Evolutionary conservation across 2,113 vertebrate genomes (phyloP), one percentile per base, ranked within the genome.

Genomic region (Aythya baeri): DNA sequence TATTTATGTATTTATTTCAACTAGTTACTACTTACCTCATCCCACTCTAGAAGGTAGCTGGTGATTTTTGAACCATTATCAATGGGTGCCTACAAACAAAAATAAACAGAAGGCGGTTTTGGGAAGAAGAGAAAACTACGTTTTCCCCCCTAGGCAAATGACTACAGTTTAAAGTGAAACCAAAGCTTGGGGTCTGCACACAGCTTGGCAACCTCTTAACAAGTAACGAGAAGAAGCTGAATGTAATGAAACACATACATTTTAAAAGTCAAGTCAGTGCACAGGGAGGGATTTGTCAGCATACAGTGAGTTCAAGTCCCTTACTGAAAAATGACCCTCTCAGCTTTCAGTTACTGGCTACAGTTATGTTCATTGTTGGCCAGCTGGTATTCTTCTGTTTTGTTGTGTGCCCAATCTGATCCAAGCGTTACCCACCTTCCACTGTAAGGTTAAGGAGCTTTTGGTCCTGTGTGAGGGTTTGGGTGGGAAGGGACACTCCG

Each of bases 21-120:
- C 50, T 11, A 17, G 41, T 86, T 73, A 79, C 84, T 65, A 43
- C 98, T 98, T 97, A 99, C 99, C 98, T 99, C 99, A 96, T 99
- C 99, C 99, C 99, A 99, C 96, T 99, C 99, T 92, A 99, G 98
- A 97, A 99, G 98, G 98, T 99, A 99, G 98, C 98, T 99, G 98
- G 98, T 99, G 98, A 99, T 99, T 99, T 99, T 99, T 97, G 99
- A 99, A 97, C 99, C 99, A 72, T 99, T 99, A 98, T 99, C 99
- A 76, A 98, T 96, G 44, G 99, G 98, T 71, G 99, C 98, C 99
- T 99, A 97, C 7, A 46, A 97, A 86, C 73, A 96, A 95, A 95
- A 95, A 92, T 1, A 90, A 95, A 91, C 67, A 79, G 81, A 80
- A 73, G 58, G 34, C 93, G 61, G 95, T 92, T 80, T 52, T 1